Conservation (phyloP, 2,797 vertebrate genomes). For the Phaenicophaeus curvirostris region DNA sequence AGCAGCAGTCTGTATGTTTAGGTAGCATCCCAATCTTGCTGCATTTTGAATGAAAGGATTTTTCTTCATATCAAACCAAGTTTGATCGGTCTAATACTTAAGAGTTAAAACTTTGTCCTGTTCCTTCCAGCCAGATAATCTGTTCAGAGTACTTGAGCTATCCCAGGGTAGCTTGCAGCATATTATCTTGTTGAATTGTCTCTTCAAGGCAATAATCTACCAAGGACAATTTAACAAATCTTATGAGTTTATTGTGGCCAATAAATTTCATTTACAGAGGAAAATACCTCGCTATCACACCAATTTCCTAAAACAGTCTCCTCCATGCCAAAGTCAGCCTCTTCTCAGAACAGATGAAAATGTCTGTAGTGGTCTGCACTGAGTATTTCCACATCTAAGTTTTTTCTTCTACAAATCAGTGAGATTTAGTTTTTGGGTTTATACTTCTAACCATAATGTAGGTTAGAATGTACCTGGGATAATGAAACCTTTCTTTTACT, state of each 20-base stretch:
- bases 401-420: neutral
- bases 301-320: neutral
- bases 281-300: neutral
- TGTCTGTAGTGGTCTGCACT: neutral
- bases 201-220: neutral
- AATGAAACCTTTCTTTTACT: slow-evolving; percentile 43
- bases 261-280: slow-evolving; percentile 14
- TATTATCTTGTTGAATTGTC: neutral
- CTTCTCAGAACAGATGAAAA: neutral
- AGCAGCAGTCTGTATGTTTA: neutral
- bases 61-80: neutral
- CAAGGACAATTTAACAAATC: slow-evolving; percentile 18
- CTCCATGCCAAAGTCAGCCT: neutral
- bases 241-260: neutral
- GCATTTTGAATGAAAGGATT: neutral
- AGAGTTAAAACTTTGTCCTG: neutral
- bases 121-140: neutral
- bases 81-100: neutral
- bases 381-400: neutral
- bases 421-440: neutral
- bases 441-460: neutral
- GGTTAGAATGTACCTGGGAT: slow-evolving; percentile 17
- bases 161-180: neutral
- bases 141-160: neutral
- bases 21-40: neutral